Conservation (phyloP, 37 sponge, comb jelly and placozoan species). For the Halisarca cf. caerulea region DNA sequence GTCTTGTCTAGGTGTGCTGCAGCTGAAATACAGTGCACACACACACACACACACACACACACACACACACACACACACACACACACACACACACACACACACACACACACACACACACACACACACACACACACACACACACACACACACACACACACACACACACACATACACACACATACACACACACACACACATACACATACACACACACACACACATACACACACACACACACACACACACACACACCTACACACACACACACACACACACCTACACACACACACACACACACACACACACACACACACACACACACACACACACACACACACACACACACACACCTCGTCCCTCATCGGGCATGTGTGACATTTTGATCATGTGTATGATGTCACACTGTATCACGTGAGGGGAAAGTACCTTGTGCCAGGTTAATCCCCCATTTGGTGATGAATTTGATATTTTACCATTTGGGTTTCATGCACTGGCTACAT, state of each 20-base stretch:
- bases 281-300: slow-evolving; percentile 28
- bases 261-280: slow-evolving; percentile 28
- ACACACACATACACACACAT: neutral
- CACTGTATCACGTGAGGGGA: no score
- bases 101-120: neutral
- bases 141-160: no score
- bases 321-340: slow-evolving; percentile 44
- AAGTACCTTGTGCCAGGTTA: neutral
- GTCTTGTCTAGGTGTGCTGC: no score
- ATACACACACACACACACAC: slow-evolving; percentile 30
- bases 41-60: no score
- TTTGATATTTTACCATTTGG: neutral
- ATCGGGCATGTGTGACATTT: no score
- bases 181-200: neutral
- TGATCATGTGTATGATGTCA: no score
- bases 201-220: slow-evolving; percentile 18
- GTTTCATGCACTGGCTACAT: neutral
- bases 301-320: slow-evolving; percentile 28
- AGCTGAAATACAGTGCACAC: no score
- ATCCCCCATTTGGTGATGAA: neutral
- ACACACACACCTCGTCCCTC: slow-evolving; percentile 31
- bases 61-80: no score
- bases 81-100: neutral
- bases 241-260: slow-evolving; percentile 29
- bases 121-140: neutral